A percentile compares a stretch with the other conserved stretches of the same genome.
These are phyloP conservation scores for Callocephalon fimbriatum DNA, from an alignment of 2,113 vertebrate genomes.

Conservation along the genomic window DNA sequence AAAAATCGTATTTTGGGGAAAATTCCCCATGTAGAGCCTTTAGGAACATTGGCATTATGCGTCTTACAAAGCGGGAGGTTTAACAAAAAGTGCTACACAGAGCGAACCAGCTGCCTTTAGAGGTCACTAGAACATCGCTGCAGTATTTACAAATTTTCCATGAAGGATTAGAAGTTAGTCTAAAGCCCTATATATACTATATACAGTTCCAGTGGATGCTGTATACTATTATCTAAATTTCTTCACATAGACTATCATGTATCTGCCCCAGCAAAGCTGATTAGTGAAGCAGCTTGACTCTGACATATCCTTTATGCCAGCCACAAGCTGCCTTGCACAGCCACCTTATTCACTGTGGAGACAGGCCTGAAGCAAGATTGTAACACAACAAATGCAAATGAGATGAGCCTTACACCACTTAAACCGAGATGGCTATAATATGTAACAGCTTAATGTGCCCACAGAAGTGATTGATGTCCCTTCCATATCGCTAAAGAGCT, in stretches of 20 bases:
- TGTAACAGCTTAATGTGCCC: constrained; percentile 65
- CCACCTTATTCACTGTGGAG: constrained; percentile 83
- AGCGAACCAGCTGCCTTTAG: constrained; percentile 87
- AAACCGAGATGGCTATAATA: constrained; percentile 82
- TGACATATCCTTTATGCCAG: constrained; percentile 85
- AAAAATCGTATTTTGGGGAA: not conserved
- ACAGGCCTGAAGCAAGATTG: constrained; percentile 85
- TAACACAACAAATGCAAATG: constrained; percentile 85
- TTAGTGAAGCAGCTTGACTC: constrained; percentile 85
- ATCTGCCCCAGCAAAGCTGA: constrained; percentile 82
- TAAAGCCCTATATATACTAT: constrained; percentile 61
- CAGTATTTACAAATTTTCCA: constrained; percentile 80
- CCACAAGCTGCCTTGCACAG: constrained; percentile 72
- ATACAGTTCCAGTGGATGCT: constrained; percentile 63
- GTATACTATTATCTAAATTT: constrained; percentile 82
- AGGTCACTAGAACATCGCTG: constrained; percentile 95
- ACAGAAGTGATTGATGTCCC: constrained; percentile 55
- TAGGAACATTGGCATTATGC: not conserved
- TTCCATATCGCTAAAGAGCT: constrained; percentile 47
- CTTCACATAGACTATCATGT: constrained; percentile 83
- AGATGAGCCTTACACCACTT: constrained; percentile 82
- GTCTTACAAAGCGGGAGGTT: constrained; percentile 30
- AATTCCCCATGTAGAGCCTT: not conserved
- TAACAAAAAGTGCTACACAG: constrained; percentile 44
- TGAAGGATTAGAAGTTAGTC: constrained; percentile 73